Conservation (phyloP, 2,113 vertebrate genomes). For the Cyprinodon variegatus region DNA sequence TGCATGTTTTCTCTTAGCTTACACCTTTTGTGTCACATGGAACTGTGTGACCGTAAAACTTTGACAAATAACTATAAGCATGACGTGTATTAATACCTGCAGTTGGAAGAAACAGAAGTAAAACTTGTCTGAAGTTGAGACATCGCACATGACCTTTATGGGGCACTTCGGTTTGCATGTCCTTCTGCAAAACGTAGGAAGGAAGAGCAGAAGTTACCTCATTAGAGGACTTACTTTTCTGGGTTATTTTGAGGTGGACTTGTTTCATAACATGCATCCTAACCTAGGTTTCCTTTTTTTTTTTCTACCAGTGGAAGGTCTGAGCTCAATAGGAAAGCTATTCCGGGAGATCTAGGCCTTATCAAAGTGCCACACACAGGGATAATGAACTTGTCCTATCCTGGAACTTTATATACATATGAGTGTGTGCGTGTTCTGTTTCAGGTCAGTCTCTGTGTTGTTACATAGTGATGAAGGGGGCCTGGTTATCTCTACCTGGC, state of each 20-base stretch:
- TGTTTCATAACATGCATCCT: slow-evolving; percentile 22
- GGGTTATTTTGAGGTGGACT: slow-evolving; percentile 41
- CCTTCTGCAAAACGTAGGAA: slow-evolving; percentile 26
- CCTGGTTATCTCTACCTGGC: slow-evolving; percentile 67
- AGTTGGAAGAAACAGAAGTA: neutral
- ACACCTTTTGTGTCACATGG: slow-evolving; percentile 11
- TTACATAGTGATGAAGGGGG: slow-evolving; percentile 64
- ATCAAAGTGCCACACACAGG: slow-evolving; percentile 58
- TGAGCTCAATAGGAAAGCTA: slow-evolving; percentile 56
- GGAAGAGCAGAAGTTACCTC: slow-evolving; percentile 26
- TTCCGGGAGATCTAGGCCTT: slow-evolving; percentile 64
- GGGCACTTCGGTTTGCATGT: slow-evolving; percentile 17
- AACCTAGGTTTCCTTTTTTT: slow-evolving; percentile 16
- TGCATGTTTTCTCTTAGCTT: slow-evolving; percentile 39
- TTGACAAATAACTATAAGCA: neutral
- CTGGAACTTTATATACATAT: slow-evolving; percentile 51
- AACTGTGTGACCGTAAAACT: slow-evolving; percentile 7
- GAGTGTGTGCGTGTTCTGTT: slow-evolving; percentile 43
- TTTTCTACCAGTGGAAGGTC: slow-evolving; percentile 33
- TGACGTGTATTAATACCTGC: neutral
- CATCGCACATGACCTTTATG: slow-evolving; percentile 16
- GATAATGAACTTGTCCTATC: slow-evolving; percentile 68
- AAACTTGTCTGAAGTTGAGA: slow-evolving; percentile 25
- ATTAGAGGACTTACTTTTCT: slow-evolving; percentile 47
- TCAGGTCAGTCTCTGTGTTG: slow-evolving; percentile 52